Evolutionary conservation across 2,797 vertebrate species (phyloP).

Genomic region (Manis crassicaudata): DNA sequence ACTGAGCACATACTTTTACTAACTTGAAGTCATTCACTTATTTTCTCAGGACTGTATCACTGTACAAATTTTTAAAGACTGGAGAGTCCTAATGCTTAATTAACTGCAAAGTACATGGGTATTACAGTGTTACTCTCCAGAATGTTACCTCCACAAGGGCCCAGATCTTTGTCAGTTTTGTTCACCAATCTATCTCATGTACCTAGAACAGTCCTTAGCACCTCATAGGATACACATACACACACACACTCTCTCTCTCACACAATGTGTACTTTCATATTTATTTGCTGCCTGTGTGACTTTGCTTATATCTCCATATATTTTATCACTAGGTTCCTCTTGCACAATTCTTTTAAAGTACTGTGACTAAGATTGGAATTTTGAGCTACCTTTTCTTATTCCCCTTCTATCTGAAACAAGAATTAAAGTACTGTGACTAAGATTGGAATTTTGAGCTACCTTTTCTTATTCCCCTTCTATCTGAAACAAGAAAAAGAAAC

Average conservation of each 20-base stretch:
- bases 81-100: not conserved
- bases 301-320: not conserved
- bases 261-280: not conserved
- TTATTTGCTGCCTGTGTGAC: not conserved
- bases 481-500: constrained; percentile 21
- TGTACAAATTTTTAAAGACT: not conserved
- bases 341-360: not conserved
- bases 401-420: not conserved
- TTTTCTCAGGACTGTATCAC: not conserved
- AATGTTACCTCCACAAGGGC: not conserved
- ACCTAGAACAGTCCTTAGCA: not conserved
- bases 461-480: not conserved
- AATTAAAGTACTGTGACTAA: not conserved
- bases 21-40: not conserved
- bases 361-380: not conserved
- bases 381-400: not conserved
- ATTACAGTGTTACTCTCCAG: not conserved
- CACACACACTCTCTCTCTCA: no score
- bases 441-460: not conserved
- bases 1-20: not conserved
- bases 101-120: not conserved
- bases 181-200: not conserved
- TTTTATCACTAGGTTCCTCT: not conserved
- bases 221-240: not conserved
- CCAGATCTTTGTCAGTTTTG: not conserved